Base-by-base conservation (phyloP, 2,888 invertebrate species). In the Hydrotaea diabolus region DNA sequence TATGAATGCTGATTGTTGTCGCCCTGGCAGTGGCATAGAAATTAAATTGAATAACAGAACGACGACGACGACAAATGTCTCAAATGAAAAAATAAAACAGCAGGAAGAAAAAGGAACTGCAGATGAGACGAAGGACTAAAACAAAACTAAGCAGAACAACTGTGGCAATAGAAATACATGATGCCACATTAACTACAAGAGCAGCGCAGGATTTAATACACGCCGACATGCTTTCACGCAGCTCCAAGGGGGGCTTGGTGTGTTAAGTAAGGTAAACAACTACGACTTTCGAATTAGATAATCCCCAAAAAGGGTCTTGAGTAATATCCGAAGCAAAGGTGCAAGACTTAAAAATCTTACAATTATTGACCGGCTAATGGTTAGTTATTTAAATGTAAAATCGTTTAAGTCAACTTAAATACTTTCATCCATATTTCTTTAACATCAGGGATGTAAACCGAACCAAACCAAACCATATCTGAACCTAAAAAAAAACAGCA, bases 101-200 rank as follows among this genome's bases (percentile, higher is more conserved):
- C 64, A 64, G 21, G 55, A 13, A 1, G 5, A 39, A 57, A 39
- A 57, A 59, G 11, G 13, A 72, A 72, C 55, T 72, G 72, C n/a
- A 62, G 17, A 31, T 62, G 62, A 31, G 31, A 62, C 31, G 31
- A 66, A 43, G 69, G 21, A 7, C 46, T 23, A 43, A 74, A 74
- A 74, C 74, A 59, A 64, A 69, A 79, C 77, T 59, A 76, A 80
- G 49, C 77, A 57, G 23, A 77, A 74, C 77, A 82, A 82, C 77
- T 82, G 69, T 46, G 62, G 79, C 57, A 82, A 79, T 82, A 57
- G 82, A 69, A 85, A 80, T 74, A 82, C 82, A 85, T 79, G 81
- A 85, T 85, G 82, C 82, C 79, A 79, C 73, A 79, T 85, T 85
- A 85, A 76, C 76, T 73, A 69, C 31, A 39, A 73, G 66, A 80